Base-by-base conservation (phyloP, 2,888 invertebrate species). In the Hydrotaea diabolus region DNA sequence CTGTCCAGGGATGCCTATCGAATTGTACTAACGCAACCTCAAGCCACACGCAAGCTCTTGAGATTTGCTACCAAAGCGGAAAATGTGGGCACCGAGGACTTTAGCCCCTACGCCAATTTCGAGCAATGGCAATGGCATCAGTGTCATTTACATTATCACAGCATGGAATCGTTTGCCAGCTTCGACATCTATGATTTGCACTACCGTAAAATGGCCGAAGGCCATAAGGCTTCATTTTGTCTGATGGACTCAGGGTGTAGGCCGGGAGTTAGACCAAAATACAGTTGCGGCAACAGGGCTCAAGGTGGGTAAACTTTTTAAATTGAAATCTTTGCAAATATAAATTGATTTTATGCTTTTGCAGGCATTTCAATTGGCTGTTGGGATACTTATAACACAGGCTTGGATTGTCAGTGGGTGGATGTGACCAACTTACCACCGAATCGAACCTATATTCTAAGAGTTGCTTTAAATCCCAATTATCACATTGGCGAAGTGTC, bases 51-150 rank as follows among this genome's bases (percentile, higher is more conserved):
- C 3, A 88, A 88, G 13, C 71, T 91, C 8, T 76, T 91, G 9
- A 88, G 91, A n/a, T 91, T 91, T 85, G 89, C 90, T 0, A 88
- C 90, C 2, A 88, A 87, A 83, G 91, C 91, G 0, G 87, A 87
- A 69, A 91, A 91, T 85, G 91, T 91, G 66, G 91, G 91, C 17
- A 89, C 77, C 0, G 90, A 89, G 0, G 91, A 91, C 21, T 87
- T 91, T 2, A 91, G 90, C 83, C 91, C 91, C 0, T 91, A 91
- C 73, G 88, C 90, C 39, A 91, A 90, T 83, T 90, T 88, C 77
- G 87, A 84, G 57, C 88, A 90, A n/a, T 91, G 91, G 91, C 85
- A 87, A 23, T 91, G 91, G 91, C 91, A 91, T 87, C 89, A 90
- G 80, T 91, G 91, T 53, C 91, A 88, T 75, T 72, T 85, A 39